Evolutionary conservation across 1,140 invertebrate species (phyloP), one percentile per base, ranked within the genome.

Genomic region (Hermatobates lingyangjiaoensis): DNA sequence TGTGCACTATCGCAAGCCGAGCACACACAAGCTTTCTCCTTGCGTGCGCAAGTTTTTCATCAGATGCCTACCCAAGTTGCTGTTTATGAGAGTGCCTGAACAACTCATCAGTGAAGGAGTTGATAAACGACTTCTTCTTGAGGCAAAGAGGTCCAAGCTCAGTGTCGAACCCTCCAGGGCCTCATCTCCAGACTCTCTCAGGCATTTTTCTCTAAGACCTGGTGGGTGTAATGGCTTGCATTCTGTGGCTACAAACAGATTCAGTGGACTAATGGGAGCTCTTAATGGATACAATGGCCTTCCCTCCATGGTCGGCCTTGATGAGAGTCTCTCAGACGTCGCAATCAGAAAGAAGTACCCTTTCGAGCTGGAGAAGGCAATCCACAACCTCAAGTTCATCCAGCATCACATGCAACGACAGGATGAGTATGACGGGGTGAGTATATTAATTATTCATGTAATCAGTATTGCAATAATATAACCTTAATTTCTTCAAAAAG

Each of bases 1-100:
- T 66, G 85, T 99, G n/a, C 95, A 99, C 65, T 98, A 97, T 64
- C 84, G 96, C 1, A 96, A 96, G 62, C 94, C 96, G 2, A 91
- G 90, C 57, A 98, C 95, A 0, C 94, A 99, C 66, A 86, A 87
- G 66, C 95, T 97, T 87, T 79, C 86, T 0, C 83, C 83, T 0
- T 93, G 89, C 87, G 81, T 93, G 5, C 70, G 87, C 42, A 77
- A 75, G 52, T 77, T 95, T 55, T 96, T 96, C 66, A 88, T 91
- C 59, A 76, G 83, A 56, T 74, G 77, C 45, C 68, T 93, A 15
- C 88, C 89, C 0, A 87, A 83, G 56, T 60, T 90, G 18, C 65
- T 93, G 5, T 64, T 88, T 27, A 92, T 93, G 87, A 68, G 86
- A 40, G 83, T 86, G 2, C 83, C 86, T 1, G 82, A 87, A 57